Base-by-base conservation (phyloP, 2,113 vertebrate species). In the Planiliza haematocheilus region DNA sequence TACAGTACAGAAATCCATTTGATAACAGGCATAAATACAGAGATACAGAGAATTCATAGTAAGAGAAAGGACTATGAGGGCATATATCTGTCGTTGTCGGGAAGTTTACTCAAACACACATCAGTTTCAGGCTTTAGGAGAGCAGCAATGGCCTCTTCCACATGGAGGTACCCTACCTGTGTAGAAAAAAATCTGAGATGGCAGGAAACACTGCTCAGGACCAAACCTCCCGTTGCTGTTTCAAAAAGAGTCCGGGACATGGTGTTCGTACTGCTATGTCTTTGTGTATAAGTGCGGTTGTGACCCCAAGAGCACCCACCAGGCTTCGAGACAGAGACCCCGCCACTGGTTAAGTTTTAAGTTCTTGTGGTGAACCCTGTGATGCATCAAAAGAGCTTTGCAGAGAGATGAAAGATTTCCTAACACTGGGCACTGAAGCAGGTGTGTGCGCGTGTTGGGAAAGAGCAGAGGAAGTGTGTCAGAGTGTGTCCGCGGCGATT, bases 301-400 rank as follows among this genome's bases (percentile, higher is more conserved):
- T 75, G 39, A 60, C 0, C 41, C 38, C 42, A 1, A 46, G 68
- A 79, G 57, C 4, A 0, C 45, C 7, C 0, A 5, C 24, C 24
- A 1, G 51, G 16, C 63, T 62, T 84, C 17, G 63, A 45, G 77
- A 70, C 48, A 61, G 41, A 70, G 50, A 30, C 39, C 42, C 24
- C 77, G 55, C 75, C 64, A 71, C 66, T 62, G 69, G 74, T 72
- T 52, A 84, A 20, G 60, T 82, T 68, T 71, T 79, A 81, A 77
- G 81, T 76, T 37, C 50, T 64, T 65, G 60, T 16, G 39, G 74
- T 51, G 38, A 67, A 79, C 58, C 66, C 62, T 75, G 52, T 58
- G 49, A 77, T 43, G 67, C 57, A 68, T 56, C 65, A 59, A 58
- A 72, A 66, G 66, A 76, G 67, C 67, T 76, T 75, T 75, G 65